Percentiles rank a stretch among this genome's conserved stretches.
Conservation (phyloP, 2,888 invertebrate genomes). For the Brachylomia viminalis region DNA sequence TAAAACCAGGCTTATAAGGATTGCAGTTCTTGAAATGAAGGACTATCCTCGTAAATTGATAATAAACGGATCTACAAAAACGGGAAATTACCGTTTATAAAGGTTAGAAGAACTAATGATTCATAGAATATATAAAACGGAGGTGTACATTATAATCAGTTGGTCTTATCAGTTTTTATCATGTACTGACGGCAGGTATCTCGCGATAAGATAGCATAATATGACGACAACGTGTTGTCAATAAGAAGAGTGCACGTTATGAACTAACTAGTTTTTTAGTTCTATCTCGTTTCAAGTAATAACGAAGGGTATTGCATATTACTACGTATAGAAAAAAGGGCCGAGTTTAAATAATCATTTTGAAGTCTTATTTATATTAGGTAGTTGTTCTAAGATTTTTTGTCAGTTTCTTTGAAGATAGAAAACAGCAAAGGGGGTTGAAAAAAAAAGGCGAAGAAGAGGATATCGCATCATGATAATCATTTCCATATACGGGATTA, state of each 20-base stretch:
- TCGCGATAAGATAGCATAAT: constrained; percentile 83
- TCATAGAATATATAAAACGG: constrained; percentile 36
- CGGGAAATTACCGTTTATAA: constrained; percentile 23
- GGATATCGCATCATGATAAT: neutral
- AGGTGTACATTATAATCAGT: constrained; percentile 75
- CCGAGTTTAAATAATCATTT: neutral
- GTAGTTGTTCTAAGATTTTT: too few relatives aligned
- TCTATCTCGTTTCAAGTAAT: constrained; percentile 14
- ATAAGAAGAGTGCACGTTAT: constrained; percentile 57
- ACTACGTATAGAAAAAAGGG: neutral
- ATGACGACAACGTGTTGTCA: constrained; percentile 80
- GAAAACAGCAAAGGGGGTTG: neutral
- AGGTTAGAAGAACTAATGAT: constrained; percentile 33
- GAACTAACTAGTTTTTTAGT: constrained; percentile 36
- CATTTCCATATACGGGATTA: neutral
- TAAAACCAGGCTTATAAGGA: neutral
- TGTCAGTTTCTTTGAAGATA: neutral
- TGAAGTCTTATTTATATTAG: neutral
- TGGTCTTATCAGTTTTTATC: constrained; percentile 80
- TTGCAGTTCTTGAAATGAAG: constrained; percentile 13
- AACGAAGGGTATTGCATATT: neutral
- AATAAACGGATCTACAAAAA: constrained; percentile 35
- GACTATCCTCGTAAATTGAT: neutral
- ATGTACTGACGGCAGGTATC: constrained; percentile 82
- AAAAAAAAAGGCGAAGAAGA: neutral